Conservation (phyloP, 2,113 vertebrate genomes). For the Lagopus muta region DNA sequence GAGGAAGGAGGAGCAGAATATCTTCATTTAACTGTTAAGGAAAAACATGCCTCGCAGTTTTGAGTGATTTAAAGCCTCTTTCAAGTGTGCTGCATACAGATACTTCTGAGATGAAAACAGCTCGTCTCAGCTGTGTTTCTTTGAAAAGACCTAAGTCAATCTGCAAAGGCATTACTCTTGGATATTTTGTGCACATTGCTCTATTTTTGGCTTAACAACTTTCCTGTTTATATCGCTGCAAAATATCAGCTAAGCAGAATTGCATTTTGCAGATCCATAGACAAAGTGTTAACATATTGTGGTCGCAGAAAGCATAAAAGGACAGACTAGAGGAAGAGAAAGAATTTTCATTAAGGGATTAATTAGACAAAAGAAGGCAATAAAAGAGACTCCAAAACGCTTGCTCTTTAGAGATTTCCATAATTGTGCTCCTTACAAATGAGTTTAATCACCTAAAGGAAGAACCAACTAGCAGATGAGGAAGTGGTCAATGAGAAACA, state of each 20-base stretch:
- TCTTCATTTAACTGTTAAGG: slow-evolving; percentile 37
- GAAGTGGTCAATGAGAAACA: slow-evolving; percentile 44
- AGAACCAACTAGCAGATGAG: not conserved
- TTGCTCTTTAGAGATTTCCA: slow-evolving; percentile 29
- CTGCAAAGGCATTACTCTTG: slow-evolving; percentile 34
- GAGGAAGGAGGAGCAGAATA: slow-evolving; percentile 22
- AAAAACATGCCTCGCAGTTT: not conserved
- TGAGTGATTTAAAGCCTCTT: slow-evolving; percentile 27
- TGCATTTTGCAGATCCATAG: not conserved
- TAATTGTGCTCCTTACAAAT: not conserved
- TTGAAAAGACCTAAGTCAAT: slow-evolving; percentile 4
- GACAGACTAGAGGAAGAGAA: not conserved
- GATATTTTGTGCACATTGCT: not conserved
- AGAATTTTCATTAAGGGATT: slow-evolving; percentile 46
- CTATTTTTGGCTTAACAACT: slow-evolving; percentile 1
- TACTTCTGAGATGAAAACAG: slow-evolving; percentile 38
- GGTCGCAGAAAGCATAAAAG: slow-evolving; percentile 36
- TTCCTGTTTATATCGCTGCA: not conserved
- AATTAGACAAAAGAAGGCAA: slow-evolving; percentile 45
- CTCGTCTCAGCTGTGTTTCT: slow-evolving; percentile 21
- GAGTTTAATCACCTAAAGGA: slow-evolving; percentile 11
- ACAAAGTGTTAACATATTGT: not conserved
- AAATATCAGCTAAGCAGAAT: slow-evolving; percentile 3
- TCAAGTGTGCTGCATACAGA: not conserved
- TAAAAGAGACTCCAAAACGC: slow-evolving; percentile 43